Evolutionary conservation across 2,113 vertebrate species (phyloP).

Genomic region (Prolemur simus): DNA sequence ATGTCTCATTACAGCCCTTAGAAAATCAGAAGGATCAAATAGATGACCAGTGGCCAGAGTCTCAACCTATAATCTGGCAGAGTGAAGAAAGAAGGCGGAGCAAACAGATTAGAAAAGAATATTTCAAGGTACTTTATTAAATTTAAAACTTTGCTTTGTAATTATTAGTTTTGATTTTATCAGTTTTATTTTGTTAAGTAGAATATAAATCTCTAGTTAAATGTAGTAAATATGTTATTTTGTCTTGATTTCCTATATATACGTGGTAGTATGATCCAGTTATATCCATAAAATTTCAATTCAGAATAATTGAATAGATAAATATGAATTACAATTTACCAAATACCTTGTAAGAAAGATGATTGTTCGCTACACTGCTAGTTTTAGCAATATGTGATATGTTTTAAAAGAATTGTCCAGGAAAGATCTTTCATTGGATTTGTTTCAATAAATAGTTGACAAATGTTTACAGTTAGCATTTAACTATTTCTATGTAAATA

Average conservation of each 20-base stretch:
- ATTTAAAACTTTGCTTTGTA: slow-evolving; percentile 33
- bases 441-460: slow-evolving; percentile 16
- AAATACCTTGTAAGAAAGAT: slow-evolving; percentile 1
- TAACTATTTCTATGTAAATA: slow-evolving; percentile 6
- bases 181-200: slow-evolving; percentile 23
- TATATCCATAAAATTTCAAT: neutral
- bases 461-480: neutral
- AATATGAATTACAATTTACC: neutral
- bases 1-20: slow-evolving; percentile 75
- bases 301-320: slow-evolving; percentile 25
- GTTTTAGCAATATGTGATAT: neutral
- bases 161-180: slow-evolving; percentile 16
- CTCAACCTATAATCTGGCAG: slow-evolving; percentile 93
- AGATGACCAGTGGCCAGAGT: slow-evolving; percentile 92
- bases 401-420: slow-evolving; percentile 8
- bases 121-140: slow-evolving; percentile 91
- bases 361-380: neutral
- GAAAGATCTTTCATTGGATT: slow-evolving; percentile 16
- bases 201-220: neutral
- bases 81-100: slow-evolving; percentile 94
- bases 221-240: slow-evolving; percentile 30
- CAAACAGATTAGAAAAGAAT: slow-evolving; percentile 97
- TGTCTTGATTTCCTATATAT: neutral
- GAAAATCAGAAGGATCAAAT: slow-evolving; percentile 89
- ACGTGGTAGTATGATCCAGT: neutral